Evolutionary conservation across 2,888 invertebrate genomes (phyloP).

Genomic region (Xylota sylvarum): DNA sequence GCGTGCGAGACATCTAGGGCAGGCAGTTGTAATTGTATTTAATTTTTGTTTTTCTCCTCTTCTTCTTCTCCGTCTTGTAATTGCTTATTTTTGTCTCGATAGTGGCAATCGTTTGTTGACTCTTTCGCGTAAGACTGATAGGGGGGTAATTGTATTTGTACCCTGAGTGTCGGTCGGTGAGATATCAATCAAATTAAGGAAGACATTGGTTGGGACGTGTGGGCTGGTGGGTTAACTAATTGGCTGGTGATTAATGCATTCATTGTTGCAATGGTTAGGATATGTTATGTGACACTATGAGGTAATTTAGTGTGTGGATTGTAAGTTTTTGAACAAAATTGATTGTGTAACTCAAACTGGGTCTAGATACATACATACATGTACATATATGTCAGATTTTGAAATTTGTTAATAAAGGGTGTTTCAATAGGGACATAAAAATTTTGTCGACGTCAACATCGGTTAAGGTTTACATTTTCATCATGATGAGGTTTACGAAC

Average conservation of each 20-base stretch:
- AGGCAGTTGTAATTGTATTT: constrained; percentile 46
- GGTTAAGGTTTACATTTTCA: too few relatives aligned
- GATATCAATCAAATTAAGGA: constrained; percentile 75
- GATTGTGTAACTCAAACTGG: too few relatives aligned
- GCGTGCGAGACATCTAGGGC: constrained; percentile 54
- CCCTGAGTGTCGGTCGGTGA: constrained; percentile 59
- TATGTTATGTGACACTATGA: constrained; percentile 60
- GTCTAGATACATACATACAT: too few relatives aligned
- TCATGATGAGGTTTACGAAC: too few relatives aligned
- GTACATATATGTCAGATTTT: too few relatives aligned
- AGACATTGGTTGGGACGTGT: constrained; percentile 39
- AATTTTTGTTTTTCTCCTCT: neutral
- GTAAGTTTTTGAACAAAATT: too few relatives aligned
- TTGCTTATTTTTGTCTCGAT: constrained; percentile 66
- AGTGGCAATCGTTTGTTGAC: constrained; percentile 75
- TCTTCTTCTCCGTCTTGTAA: constrained; percentile 34
- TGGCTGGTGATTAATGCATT: constrained; percentile 67
- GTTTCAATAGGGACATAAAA: too few relatives aligned
- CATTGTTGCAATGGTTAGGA: constrained; percentile 48
- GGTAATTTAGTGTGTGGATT: too few relatives aligned
- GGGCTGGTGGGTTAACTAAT: constrained; percentile 42
- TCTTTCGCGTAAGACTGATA: constrained; percentile 40
- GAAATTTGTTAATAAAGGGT: too few relatives aligned
- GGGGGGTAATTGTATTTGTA: constrained; percentile 66
- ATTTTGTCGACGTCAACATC: too few relatives aligned